Evolutionary conservation across 2,797 vertebrate species (phyloP), one percentile per base, ranked within the genome.

Genomic region (Heliangelus exortis): DNA sequence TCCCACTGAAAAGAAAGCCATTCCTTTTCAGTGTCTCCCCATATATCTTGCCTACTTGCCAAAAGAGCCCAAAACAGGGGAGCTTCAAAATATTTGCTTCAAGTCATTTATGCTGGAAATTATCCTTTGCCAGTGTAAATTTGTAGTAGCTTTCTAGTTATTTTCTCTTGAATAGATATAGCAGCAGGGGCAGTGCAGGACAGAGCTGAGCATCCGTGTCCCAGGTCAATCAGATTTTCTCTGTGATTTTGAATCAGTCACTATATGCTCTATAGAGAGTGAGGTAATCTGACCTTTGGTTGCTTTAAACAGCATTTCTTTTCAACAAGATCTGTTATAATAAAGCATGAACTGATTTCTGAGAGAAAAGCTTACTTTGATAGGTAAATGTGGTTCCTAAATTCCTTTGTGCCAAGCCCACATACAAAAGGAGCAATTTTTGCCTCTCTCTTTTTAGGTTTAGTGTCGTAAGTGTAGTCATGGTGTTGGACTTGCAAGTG

Each of bases 201-300:
- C 23, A 53, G 22, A 75, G 15, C 19, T 53, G 18, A 83, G 17
- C 22, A 45, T 53, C 18, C 21, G 53, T 71, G 16, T 57, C 39
- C 12, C 10, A 13, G 17, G 12, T 66, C n/a, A n/a, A n/a, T 48
- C n/a, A 51, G 28, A 34, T 65, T 57, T 66, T 51, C 26, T 69
- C 6, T 0, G 0, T 50, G 41, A 51, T 23, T 78, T 78, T 88
- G 51, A n/a, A 47, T 25, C 9, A 1, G 0, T 31, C 2, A 1
- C 6, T 10, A 8, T 50, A 39, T 59, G 19, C 33, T 77, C n/a
- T 84, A 5, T n/a, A 13, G 28, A 48, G 48, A 71, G 43, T 47
- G 18, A 62, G 19, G 13, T 53, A 71, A 61, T 36, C 26, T 78
- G 29, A 33, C 10, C 62, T 73, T 20, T 50, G 15, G 34, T 55